These are phyloP conservation scores for Pogoniulus pusillus DNA, from an alignment of 2,797 vertebrate genomes.

Conservation along the genomic window DNA sequence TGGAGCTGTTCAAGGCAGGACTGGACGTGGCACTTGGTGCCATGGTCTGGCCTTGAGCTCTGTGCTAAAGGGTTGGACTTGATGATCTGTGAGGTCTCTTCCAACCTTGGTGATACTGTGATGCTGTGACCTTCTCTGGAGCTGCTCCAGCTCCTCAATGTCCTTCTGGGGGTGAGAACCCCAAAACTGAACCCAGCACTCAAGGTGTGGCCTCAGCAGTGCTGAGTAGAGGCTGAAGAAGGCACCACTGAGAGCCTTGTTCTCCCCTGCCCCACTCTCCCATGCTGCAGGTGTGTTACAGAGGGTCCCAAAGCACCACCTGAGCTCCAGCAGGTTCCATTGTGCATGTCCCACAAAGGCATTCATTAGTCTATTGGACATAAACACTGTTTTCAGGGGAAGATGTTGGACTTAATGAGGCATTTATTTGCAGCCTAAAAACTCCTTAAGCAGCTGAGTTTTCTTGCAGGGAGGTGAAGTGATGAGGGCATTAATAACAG, in stretches of 20 bases:
- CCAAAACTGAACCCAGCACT: too few relatives aligned
- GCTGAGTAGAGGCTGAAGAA: background rate
- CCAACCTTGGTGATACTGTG: too few relatives aligned
- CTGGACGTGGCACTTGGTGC: too few relatives aligned
- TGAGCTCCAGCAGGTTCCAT: background rate
- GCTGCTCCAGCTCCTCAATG: too few relatives aligned
- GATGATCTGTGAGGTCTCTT: too few relatives aligned
- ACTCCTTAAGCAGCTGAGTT: conserved; percentile 57
- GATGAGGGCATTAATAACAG: conserved; percentile 66
- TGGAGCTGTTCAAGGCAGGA: too few relatives aligned
- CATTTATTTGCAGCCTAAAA: conserved; percentile 65
- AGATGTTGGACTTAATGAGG: conserved; percentile 69
- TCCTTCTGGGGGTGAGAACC: too few relatives aligned
- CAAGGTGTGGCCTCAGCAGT: too few relatives aligned
- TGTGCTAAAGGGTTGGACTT: too few relatives aligned
- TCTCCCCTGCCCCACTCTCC: background rate
- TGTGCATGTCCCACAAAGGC: background rate
- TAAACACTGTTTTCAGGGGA: conserved; percentile 60
- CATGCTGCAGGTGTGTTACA: background rate
- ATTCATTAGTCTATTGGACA: conserved; percentile 62
- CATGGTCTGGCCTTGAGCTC: too few relatives aligned
- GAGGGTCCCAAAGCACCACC: background rate
- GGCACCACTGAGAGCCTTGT: background rate
- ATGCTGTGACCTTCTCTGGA: too few relatives aligned
- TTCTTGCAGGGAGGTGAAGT: conserved; percentile 57